Evolutionary conservation across 2,113 vertebrate genomes (phyloP), one percentile per base, ranked within the genome.

Genomic region (Percopsis transmontana): DNA sequence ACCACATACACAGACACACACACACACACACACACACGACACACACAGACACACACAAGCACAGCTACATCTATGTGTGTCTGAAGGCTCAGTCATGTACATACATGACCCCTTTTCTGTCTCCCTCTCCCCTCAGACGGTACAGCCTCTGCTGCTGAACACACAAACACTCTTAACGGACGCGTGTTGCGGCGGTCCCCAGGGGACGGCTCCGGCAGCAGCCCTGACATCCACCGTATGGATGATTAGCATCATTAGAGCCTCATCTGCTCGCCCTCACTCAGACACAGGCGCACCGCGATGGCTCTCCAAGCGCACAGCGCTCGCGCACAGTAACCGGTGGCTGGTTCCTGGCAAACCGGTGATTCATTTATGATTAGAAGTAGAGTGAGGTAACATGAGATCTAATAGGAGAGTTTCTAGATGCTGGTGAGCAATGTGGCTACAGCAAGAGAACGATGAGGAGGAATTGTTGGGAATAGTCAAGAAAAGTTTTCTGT

Each of bases 161-260:
- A 81, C 68, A 77, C 60, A 76, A 79, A 77, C 0, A 42, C 79
- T 79, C 77, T 82, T 77, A 79, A 70, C 68, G 66, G 68, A 72
- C 70, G 48, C 61, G n/a, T 79, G 74, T 62, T 81, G 44, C 24
- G 2, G 18, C 55, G 4, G 20, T 74, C 74, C 81, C 82, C 62
- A 9, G 58, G 67, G 83, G 56, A 19, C 51, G 41, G 45, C 71
- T 76, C 70, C 63, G 70, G 67, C 71, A 61, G 76, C 74, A 71
- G 68, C 59, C 68, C 77, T 76, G 82, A 84, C 74, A 85, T 74
- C 77, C 61, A 27, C 72, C 64, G 61, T 84, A 71, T 83, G 75
- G 76, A 77, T 73, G 74, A 87, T 90, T 85, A 85, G 74, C 78
- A 72, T 79, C 76, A 83, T 88, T 86, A 82, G 74, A 64, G 79